These are phyloP conservation scores for Trypoxylus dichotomus DNA, from an alignment of 1,140 invertebrate genomes.

Conservation along the genomic window DNA sequence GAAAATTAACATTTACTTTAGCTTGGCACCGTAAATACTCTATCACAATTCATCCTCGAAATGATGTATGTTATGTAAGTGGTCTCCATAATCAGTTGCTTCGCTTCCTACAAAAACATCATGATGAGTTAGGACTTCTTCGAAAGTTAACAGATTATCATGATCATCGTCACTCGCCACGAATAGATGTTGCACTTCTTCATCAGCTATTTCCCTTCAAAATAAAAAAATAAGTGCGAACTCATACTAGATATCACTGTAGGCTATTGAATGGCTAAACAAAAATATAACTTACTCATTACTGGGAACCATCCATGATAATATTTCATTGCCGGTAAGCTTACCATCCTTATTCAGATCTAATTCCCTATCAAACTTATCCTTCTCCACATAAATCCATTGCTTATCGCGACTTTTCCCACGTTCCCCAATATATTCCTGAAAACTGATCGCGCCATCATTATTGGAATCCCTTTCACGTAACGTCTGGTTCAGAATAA, in stretches of 20 bases:
- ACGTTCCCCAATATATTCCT: conserved; percentile 80
- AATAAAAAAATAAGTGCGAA: conserved; percentile 29
- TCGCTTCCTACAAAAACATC: conserved; percentile 95
- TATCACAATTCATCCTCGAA: conserved; percentile 81
- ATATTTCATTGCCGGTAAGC: conserved; percentile 78
- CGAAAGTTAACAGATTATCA: conserved; percentile 78
- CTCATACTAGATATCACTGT: no score
- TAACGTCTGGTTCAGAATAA: conserved; percentile 82
- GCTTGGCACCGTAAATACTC: not conserved
- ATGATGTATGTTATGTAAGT: conserved; percentile 78
- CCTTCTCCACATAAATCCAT: conserved; percentile 82
- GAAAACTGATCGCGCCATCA: conserved; percentile 81
- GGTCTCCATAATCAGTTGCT: conserved; percentile 93
- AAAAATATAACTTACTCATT: conserved; percentile 70
- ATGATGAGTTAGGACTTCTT: conserved; percentile 87
- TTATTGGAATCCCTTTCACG: conserved; percentile 82
- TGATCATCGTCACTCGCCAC: conserved; percentile 85
- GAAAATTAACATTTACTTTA: not conserved
- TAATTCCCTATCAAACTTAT: conserved; percentile 87
- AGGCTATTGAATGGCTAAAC: no score
- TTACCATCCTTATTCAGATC: conserved; percentile 87
- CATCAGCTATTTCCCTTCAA: conserved; percentile 78
- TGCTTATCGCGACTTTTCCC: conserved; percentile 76
- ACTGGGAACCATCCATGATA: conserved; percentile 89
- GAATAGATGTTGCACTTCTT: conserved; percentile 92